Evolutionary conservation across 2,888 invertebrate species (phyloP), one percentile per base, ranked within the genome.

Genomic region (Ceramica pisi): DNA sequence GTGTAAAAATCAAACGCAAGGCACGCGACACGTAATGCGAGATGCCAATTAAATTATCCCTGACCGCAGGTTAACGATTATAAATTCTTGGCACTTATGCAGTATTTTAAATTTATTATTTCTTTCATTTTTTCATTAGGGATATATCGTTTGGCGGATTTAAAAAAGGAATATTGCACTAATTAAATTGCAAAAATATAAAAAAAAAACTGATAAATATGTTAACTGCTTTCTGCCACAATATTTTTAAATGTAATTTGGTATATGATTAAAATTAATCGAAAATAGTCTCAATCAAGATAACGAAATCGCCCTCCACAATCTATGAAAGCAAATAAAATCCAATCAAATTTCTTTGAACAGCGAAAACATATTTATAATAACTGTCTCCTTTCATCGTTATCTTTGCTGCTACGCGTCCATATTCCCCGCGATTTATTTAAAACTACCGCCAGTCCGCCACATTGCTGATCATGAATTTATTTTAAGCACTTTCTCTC

Each of bases 31-130:
- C 50, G 64, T 76, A 75, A 70, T 57, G n/a, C 48, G 72, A 69
- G 65, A 72, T 66, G 70, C 70, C 72, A 76, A 83, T 83, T 73
- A 80, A 83, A 80, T 83, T 73, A 83, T 80, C 51, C 72, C 60
- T 70, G 67, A 64, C 67, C 62, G 53, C 64, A 82, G 60, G 75
- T 81, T 69, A n/a, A 51, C 55, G 57, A 57, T 59, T 48, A 61
- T 82, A 75, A 75, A 82, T 80, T 75, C 55, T 56, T 67, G 16
- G 35, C 71, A 67, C 48, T 71, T 64, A 60, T n/a, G n/a, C 56
- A 4, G 75, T 57, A 71, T 46, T 70, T 57, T 67, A 66, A 55
- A 41, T n/a, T 2, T 26, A 70, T 74, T 62, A 26, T 50, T 64
- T 61, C 55, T 48, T 59, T 8, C 0, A 26, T 44, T 75, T 51